These are phyloP conservation scores for Scatophagus argus DNA, from an alignment of 2,113 vertebrate genomes.

Conservation along the genomic window DNA sequence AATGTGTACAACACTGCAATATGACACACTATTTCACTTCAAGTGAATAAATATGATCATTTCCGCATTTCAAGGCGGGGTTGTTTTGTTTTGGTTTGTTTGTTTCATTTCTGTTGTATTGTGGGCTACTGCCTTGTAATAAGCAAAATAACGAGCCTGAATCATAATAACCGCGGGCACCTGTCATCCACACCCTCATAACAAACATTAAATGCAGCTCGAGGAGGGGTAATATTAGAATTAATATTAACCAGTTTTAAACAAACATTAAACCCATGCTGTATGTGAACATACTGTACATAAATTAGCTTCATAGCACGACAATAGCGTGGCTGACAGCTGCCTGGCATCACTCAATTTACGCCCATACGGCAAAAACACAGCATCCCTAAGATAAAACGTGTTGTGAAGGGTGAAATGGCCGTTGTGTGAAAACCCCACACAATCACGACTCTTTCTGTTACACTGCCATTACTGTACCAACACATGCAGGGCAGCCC, in stretches of 20 bases:
- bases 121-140: neutral
- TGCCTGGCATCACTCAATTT: conserved; percentile 25
- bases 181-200: neutral
- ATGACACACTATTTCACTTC: conserved; percentile 14
- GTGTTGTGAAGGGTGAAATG: conserved; percentile 28
- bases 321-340: conserved; percentile 34
- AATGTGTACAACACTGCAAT: conserved; percentile 48
- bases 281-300: neutral
- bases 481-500: conserved; percentile 57
- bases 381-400: conserved; percentile 3
- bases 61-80: neutral
- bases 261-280: neutral
- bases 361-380: conserved; percentile 46
- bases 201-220: neutral
- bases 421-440: conserved; percentile 25
- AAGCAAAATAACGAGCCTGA: neutral
- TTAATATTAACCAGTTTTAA: neutral
- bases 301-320: conserved; percentile 25
- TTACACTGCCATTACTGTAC: conserved; percentile 23
- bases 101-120: neutral
- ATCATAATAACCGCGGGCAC: neutral
- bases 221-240: neutral
- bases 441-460: neutral
- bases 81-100: neutral
- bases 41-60: neutral